A percentile compares a stretch with the other conserved stretches of the same genome.
These are phyloP conservation scores for Anoplopoma fimbria DNA, from an alignment of 2,113 vertebrate species.

Conservation along the genomic window DNA sequence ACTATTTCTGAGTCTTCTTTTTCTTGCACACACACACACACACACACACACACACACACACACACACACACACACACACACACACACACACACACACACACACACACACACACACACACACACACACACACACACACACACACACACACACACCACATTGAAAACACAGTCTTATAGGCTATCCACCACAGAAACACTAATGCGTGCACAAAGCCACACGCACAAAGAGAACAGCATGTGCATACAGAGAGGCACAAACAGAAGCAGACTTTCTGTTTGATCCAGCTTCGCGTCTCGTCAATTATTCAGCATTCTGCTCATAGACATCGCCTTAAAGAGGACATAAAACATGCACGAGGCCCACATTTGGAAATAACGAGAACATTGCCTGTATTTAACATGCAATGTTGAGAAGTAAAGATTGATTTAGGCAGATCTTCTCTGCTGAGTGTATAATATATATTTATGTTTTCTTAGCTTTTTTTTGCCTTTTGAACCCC, in stretches of 20 bases:
- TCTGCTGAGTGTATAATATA: constrained; percentile 1
- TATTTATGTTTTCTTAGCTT: not conserved
- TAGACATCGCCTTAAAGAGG: constrained; percentile 80
- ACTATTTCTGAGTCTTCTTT: not conserved
- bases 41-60: constrained; percentile 2
- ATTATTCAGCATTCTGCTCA: constrained; percentile 84
- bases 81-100: constrained; percentile 1
- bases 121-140: constrained; percentile 8
- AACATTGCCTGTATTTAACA: constrained; percentile 75
- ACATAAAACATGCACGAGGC: constrained; percentile 77
- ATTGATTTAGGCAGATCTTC: constrained; percentile 67
- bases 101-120: too few relatives aligned
- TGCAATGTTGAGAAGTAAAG: constrained; percentile 66
- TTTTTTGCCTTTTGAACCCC: constrained; percentile 19
- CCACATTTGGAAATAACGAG: constrained; percentile 80
- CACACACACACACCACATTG: not conserved
- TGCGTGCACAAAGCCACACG: constrained; percentile 9
- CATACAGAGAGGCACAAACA: constrained; percentile 71
- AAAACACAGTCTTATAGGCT: constrained; percentile 20
- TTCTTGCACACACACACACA: not conserved
- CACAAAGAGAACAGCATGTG: constrained; percentile 47
- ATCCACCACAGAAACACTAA: constrained; percentile 15
- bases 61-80: constrained; percentile 6
- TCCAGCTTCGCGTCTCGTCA: constrained; percentile 77
- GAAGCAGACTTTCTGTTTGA: constrained; percentile 78